Evolutionary conservation across 2,113 vertebrate genomes (phyloP), one percentile per base, ranked within the genome.

Genomic region (Cyanocitta stelleri): DNA sequence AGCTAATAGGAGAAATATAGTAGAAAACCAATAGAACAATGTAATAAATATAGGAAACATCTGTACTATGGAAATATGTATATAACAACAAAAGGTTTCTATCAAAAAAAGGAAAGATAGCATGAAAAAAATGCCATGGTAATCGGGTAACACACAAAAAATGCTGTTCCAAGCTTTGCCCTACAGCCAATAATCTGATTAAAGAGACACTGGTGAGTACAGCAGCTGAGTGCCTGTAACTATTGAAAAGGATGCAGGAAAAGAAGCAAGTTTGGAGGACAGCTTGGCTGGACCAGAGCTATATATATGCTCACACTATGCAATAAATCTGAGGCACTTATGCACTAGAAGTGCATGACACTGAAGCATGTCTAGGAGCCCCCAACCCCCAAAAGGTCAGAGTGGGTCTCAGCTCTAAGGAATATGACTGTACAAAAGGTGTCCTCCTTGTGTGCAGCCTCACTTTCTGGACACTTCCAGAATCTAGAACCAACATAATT

Each of bases 331-430:
- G 26, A 56, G 29, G 66, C 4, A n/a, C 11, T 52, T 56, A 6
- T 0, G 5, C 11, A 51, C 19, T 35, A 17, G 7, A 76, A 88
- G 20, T 6, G 1, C 39, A 54, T n/a, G 10, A n/a, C 3, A 3
- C 17, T 5, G 3, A 26, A 62, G 49, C 0, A 0, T 8, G 13
- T 16, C 32, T 66, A 71, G 37, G 14, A 41, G n/a, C 1, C 8
- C 4, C 9, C 1, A 3, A 2, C 3, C 5, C 5, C 44, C 14
- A 16, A n/a, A 79, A 61, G 2, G 12, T 39, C 48, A 86, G 56
- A 58, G 41, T 16, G 1, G 3, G 10, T 63, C 21, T 39, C 7
- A 27, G 16, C 21, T 59, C 44, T 15, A 48, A 52, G 48, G 54
- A 33, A 67, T 6, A 32, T 1, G 2, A 9, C 30, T 35, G 3